Percentiles rank a stretch among this genome's conserved stretches.
These are phyloP conservation scores for Nephrocerus scutellatus DNA, from an alignment of 2,888 invertebrate genomes.

Conservation along the genomic window DNA sequence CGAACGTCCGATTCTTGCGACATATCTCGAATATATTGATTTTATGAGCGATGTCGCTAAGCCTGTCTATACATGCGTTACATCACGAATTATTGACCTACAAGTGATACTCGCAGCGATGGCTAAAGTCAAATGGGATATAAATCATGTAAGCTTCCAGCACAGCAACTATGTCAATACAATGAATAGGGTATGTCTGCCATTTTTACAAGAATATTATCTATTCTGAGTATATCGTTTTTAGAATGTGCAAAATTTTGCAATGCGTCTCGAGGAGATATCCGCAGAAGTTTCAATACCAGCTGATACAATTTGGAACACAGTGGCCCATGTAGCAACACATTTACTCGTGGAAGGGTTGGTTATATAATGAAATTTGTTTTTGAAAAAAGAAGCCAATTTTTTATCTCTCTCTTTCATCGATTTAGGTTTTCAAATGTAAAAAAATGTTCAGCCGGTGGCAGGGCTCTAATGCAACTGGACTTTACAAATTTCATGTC, in stretches of 20 bases:
- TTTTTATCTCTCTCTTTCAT: conserved; percentile 16
- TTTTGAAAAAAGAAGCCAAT: conserved; percentile 7
- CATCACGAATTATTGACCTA: conserved; percentile 71
- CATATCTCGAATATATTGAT: conserved; percentile 52
- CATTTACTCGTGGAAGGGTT: conserved; percentile 88
- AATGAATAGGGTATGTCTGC: conserved; percentile 58
- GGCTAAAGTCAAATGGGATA: conserved; percentile 90
- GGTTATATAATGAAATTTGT: conserved; percentile 21
- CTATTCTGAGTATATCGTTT: neutral
- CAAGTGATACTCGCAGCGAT: conserved; percentile 72
- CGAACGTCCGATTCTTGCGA: conserved; percentile 60
- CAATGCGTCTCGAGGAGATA: conserved; percentile 68
- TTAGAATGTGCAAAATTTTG: conserved; percentile 59
- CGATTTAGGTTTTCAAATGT: conserved; percentile 70
- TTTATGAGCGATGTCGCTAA: conserved; percentile 60
- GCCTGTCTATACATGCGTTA: conserved; percentile 82
- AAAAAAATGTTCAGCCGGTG: conserved; percentile 92
- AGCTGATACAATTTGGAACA: conserved; percentile 73
- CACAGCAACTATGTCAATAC: conserved; percentile 85
- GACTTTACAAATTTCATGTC: conserved; percentile 93
- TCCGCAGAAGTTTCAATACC: conserved; percentile 65
- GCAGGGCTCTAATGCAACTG: conserved; percentile 93
- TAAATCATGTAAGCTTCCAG: conserved; percentile 90
- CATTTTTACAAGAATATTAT: too few relatives aligned
- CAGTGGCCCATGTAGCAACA: conserved; percentile 76